phyloP scores from a whole-genome alignment of 2,888 invertebrate genomes.

The Hirtodrosophila confusa region DNA sequence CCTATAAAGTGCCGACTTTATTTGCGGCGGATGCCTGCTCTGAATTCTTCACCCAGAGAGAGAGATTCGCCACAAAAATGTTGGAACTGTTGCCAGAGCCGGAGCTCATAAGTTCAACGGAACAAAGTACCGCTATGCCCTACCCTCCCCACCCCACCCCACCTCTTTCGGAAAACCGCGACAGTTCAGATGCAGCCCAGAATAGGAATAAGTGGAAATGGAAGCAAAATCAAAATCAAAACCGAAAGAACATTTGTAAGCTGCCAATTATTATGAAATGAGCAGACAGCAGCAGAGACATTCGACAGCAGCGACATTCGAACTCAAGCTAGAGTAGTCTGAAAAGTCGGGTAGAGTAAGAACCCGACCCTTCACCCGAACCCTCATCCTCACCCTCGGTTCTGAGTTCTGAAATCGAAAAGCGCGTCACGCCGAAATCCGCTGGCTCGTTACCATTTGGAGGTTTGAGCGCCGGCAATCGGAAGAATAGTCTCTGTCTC shows the following conservation, averaged over 20 bases:
- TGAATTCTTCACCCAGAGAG: slow-evolving; percentile 35
- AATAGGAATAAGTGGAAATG: slow-evolving; percentile 38
- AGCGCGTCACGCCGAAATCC: slow-evolving; percentile 75
- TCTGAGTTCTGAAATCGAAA: slow-evolving; percentile 51
- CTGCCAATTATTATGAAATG: slow-evolving; percentile 76
- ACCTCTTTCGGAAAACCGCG: slow-evolving; percentile 46
- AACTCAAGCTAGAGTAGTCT: slow-evolving; percentile 27
- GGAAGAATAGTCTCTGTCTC: slow-evolving; percentile 52
- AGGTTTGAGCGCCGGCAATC: slow-evolving; percentile 67
- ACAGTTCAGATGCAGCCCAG: slow-evolving; percentile 36
- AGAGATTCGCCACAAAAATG: slow-evolving; percentile 57
- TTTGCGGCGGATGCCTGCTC: slow-evolving; percentile 68
- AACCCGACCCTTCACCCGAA: not conserved
- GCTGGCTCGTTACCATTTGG: slow-evolving; percentile 71
- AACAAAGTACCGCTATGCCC: slow-evolving; percentile 66
- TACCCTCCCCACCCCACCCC: not conserved
- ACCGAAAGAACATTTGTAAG: slow-evolving; percentile 74
- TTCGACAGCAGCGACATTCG: slow-evolving; percentile 61
- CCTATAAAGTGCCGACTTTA: slow-evolving; percentile 68
- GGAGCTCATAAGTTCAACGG: slow-evolving; percentile 62
- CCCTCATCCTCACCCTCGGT: not conserved
- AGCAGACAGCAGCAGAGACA: slow-evolving; percentile 40
- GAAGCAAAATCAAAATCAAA: slow-evolving; percentile 67
- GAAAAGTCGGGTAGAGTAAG: slow-evolving; percentile 5
- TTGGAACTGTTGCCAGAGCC: slow-evolving; percentile 29